Conservation (phyloP, 2,113 vertebrate genomes). For the Pseudolaguvia tuberculata region DNA sequence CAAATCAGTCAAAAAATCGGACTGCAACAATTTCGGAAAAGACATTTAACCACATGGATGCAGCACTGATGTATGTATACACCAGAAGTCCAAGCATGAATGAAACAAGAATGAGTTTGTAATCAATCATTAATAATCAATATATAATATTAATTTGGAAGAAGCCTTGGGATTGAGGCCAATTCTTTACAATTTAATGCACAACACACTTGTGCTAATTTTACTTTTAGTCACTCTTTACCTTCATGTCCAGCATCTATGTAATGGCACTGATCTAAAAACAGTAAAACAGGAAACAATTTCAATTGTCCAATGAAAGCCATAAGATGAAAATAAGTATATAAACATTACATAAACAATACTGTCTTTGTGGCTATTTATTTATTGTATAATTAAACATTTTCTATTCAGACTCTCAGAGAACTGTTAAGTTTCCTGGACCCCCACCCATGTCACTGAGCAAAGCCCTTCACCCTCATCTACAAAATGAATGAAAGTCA, state of each 20-base stretch:
- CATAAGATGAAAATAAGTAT: no score
- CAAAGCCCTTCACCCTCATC: no score
- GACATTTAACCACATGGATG: not conserved
- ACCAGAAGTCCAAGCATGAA: not conserved
- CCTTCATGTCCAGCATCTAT: not conserved
- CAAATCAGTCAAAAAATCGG: constrained; percentile 2
- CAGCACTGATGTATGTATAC: not conserved
- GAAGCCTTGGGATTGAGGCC: not conserved
- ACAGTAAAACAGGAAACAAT: not conserved
- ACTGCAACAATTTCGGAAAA: not conserved
- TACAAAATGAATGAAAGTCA: no score
- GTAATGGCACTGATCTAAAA: constrained; percentile 12
- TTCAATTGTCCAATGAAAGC: not conserved
- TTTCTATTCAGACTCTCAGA: no score
- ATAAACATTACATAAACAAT: no score
- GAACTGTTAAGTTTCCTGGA: no score
- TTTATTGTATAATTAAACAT: no score
- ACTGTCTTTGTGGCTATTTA: no score
- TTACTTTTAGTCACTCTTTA: not conserved
- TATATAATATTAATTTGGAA: not conserved
- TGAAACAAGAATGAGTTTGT: not conserved
- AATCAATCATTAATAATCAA: not conserved
- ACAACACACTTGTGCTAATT: not conserved
- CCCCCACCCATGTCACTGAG: no score
- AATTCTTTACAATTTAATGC: not conserved